Evolutionary conservation across 2,888 invertebrate genomes (phyloP).

Genomic region (Trachelus iudaicus): DNA sequence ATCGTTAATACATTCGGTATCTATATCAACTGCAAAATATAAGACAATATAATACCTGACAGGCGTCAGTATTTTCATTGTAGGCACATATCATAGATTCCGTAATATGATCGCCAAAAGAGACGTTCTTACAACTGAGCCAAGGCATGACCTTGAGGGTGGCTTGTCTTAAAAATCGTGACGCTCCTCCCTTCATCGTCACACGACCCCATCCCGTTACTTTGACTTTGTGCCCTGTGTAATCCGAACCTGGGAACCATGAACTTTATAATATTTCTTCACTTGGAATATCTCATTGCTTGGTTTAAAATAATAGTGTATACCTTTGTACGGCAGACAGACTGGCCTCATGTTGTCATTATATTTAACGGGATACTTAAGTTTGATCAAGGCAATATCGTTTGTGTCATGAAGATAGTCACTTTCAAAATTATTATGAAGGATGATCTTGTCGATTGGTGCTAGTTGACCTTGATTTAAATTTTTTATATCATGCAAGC

Average conservation of each 20-base stretch:
- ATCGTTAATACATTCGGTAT: neutral
- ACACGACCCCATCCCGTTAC: conserved; percentile 72
- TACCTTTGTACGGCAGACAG: conserved; percentile 69
- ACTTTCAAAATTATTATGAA: conserved; percentile 68
- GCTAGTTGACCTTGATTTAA: conserved; percentile 60
- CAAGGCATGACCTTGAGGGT: conserved; percentile 66
- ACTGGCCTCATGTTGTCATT: conserved; percentile 66
- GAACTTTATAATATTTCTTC: neutral
- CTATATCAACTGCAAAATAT: neutral
- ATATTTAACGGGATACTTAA: conserved; percentile 66
- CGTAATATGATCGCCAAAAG: conserved; percentile 62
- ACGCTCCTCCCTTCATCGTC: conserved; percentile 53
- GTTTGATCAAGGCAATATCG: conserved; percentile 70
- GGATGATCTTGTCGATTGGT: conserved; percentile 61
- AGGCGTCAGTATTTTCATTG: conserved; percentile 72
- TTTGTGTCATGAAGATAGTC: conserved; percentile 69
- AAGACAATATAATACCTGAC: conserved; percentile 67
- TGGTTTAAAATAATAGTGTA: neutral
- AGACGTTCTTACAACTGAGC: conserved; percentile 60
- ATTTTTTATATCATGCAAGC: conserved; percentile 66
- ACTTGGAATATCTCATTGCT: neutral
- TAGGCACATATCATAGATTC: conserved; percentile 74
- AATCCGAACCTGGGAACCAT: conserved; percentile 62
- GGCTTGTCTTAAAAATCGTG: conserved; percentile 67
- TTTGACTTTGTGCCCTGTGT: conserved; percentile 63